Evolutionary conservation across 1,140 invertebrate species (phyloP), one percentile per base, ranked within the genome.

Genomic region (Drosophila grimshawi): DNA sequence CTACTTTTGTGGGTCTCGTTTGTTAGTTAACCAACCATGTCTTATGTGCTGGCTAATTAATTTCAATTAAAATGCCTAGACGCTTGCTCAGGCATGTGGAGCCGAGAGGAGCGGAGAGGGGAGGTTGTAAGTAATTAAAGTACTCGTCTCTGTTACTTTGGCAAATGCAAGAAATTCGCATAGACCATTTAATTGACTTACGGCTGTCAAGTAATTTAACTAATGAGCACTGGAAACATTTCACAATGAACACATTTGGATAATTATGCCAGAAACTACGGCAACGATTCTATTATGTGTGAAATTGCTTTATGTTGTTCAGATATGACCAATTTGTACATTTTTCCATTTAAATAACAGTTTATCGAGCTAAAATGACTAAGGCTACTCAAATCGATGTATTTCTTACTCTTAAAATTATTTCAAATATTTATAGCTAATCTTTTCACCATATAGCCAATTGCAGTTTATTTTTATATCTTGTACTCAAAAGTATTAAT

Each of bases 1-100:
- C 46, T 53, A 29, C 53, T 59, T 19, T 59, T 75, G 76, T 43
- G 68, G 57, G 55, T 61, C 52, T 78, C 77, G 70, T 80, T 61
- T 73, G 73, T 55, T 61, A 63, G 72, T 63, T 81, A 81, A 66
- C 78, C 83, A 78, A 55, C 65, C 83, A 65, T 78, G 72, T 75
- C 72, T 75, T 65, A 78, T 76, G 62, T 79, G 76, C 73, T 72
- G 76, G 62, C 73, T 89, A 88, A 88, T 88, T 88, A 88, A 89
- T 89, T 88, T 88, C 83, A 89, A 88, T 89, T 88, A 88, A 86
- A 89, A 89, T 89, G 85, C 85, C 77, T 89, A 89, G 85, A 80
- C 80, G 67, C 51, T 72, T 81, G 55, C 79, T 73, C 78, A 76
- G 59, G 35, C n/a, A 6, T 1, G 3, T 19, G 19, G 19, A 19